Evolutionary conservation across 2,797 vertebrate species (phyloP).

Genomic region (Scolopax rusticola): DNA sequence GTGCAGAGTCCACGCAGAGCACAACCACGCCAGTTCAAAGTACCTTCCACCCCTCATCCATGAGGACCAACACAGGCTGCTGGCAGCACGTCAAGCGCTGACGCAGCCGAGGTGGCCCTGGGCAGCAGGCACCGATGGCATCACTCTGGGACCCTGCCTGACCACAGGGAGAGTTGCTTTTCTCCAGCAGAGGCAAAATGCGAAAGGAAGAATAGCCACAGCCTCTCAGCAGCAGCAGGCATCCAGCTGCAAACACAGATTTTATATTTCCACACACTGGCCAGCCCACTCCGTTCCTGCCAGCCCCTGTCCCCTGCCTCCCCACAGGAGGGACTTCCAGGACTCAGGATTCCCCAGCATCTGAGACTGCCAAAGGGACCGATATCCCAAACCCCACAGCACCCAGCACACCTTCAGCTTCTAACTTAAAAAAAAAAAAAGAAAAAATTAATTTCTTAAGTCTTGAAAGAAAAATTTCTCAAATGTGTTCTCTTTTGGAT

Average conservation of each 20-base stretch:
- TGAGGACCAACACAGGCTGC: rapidly evolving
- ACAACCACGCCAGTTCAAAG: not conserved
- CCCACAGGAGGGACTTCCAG: not conserved
- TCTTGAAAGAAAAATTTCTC: not conserved
- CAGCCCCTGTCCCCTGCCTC: too few species aligned
- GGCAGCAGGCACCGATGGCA: not conserved
- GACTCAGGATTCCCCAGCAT: not conserved
- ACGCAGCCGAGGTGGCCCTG: not conserved
- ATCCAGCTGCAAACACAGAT: rapidly evolving
- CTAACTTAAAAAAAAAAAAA: not conserved
- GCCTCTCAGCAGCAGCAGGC: not conserved
- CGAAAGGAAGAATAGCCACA: not conserved
- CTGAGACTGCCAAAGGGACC: not conserved
- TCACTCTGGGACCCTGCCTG: not conserved
- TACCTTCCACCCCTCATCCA: not conserved
- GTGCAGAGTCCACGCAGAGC: not conserved
- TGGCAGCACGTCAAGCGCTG: not conserved
- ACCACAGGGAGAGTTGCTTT: not conserved
- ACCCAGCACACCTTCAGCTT: not conserved
- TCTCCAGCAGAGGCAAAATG: not conserved
- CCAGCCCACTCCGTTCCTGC: not conserved
- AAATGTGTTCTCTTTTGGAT: not conserved
- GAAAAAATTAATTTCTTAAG: not conserved
- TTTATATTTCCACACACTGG: rapidly evolving
- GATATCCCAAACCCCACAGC: not conserved